These are phyloP conservation scores for Pseudochirops cupreus DNA, from an alignment of 2,797 vertebrate genomes.

Conservation along the genomic window DNA sequence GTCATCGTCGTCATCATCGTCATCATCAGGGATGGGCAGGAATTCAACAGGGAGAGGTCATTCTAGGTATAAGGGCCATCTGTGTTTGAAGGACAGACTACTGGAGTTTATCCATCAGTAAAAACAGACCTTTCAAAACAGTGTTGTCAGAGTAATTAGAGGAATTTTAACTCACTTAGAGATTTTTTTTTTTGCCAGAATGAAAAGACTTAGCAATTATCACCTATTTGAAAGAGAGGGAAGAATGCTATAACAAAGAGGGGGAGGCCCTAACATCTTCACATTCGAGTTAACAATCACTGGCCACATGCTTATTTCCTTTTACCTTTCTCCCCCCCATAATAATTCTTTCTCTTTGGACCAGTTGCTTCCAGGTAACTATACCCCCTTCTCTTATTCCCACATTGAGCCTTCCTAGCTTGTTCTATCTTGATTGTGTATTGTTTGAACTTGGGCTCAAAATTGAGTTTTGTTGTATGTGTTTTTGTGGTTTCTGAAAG, in stretches of 20 bases:
- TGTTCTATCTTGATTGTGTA: not conserved
- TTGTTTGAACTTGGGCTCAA: not conserved
- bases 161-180: not conserved
- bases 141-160: not conserved
- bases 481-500: not conserved
- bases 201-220: not conserved
- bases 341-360: not conserved
- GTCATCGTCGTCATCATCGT: not conserved
- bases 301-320: not conserved
- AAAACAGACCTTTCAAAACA: not conserved
- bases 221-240: not conserved
- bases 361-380: not conserved
- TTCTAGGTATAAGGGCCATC: not conserved
- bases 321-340: not conserved
- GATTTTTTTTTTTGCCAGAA: not conserved
- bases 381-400: not conserved
- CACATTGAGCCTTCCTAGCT: not conserved
- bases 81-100: not conserved
- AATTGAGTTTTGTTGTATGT: not conserved
- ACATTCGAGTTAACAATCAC: not conserved
- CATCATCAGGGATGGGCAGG: not conserved
- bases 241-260: not conserved
- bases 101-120: not conserved
- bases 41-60: not conserved
- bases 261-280: not conserved